These are phyloP conservation scores for Leistus spinibarbis DNA, from an alignment of 2,888 invertebrate genomes.

Conservation along the genomic window DNA sequence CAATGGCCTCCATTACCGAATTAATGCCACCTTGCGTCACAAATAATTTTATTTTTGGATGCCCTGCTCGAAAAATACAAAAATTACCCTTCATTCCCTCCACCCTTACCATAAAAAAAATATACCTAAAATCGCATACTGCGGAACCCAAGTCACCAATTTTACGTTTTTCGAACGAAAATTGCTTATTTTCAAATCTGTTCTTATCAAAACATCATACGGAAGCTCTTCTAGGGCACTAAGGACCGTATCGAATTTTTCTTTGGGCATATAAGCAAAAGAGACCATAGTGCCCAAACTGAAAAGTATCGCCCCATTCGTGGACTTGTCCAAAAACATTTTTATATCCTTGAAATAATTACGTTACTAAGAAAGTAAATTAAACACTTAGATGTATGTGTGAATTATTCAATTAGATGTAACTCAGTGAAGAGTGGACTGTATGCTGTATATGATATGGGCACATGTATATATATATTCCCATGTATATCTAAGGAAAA, in stretches of 20 bases:
- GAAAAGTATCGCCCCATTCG: constrained; percentile 60
- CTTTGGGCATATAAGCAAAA: constrained; percentile 59
- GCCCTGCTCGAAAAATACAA: constrained; percentile 41
- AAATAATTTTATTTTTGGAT: constrained; percentile 41
- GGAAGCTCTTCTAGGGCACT: constrained; percentile 63
- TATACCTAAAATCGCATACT: constrained; percentile 66
- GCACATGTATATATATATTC: background rate
- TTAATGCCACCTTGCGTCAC: constrained; percentile 40
- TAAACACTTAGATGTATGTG: no score
- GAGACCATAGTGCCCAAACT: constrained; percentile 63
- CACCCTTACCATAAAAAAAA: background rate
- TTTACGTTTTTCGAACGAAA: constrained; percentile 61
- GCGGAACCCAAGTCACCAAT: constrained; percentile 67
- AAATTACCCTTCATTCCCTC: background rate
- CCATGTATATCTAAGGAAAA: no score
- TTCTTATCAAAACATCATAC: constrained; percentile 68
- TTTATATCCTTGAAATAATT: constrained; percentile 57
- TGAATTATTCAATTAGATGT: no score
- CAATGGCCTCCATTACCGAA: constrained; percentile 38
- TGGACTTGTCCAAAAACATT: constrained; percentile 57
- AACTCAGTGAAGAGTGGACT: no score
- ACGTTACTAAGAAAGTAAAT: background rate
- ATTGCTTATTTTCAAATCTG: constrained; percentile 61
- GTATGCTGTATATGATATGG: background rate
- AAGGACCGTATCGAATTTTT: constrained; percentile 59